Evolutionary conservation across 2,888 invertebrate genomes (phyloP), one percentile per base, ranked within the genome.

Genomic region (Trimorus sp.): DNA sequence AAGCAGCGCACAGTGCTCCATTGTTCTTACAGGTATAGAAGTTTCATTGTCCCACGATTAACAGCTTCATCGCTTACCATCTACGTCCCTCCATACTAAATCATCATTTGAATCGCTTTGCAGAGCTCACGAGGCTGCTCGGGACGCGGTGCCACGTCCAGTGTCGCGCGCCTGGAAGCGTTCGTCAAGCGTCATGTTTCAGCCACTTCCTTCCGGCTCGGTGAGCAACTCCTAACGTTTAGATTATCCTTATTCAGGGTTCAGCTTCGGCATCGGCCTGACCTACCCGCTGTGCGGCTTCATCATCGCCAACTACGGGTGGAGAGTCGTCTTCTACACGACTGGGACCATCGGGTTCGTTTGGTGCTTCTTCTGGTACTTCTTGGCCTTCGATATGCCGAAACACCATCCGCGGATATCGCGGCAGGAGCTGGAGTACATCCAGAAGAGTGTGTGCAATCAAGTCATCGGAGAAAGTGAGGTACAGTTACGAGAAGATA

Each of bases 231-330:
- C 91, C 89, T 91, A 91, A 91, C 89, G 85, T 89, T 89, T 88
- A 90, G 91, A 89, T 90, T 90, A 87, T 90, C 89, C 90, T 89
- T 90, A 90, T 89, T 86, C 91, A 93, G 95, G 95, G 88, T 95
- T 95, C 92, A 95, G 95, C 89, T 95, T 95, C 87, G 95, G 95
- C 36, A 95, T 95, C 84, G 95, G 95, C 8, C 90, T 95, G 85
- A 95, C 95, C 42, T 95, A 95, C 90, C 95, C 95, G 12, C 90
- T 95, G 51, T 95, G 95, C 87, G 95, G 95, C 48, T 94, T 95
- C 89, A 92, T 95, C 85, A 95, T 95, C 84, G 94, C 94, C 45
- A 93, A 94, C 82, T 94, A 94, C 75, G 95, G 95, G 66, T 95
- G 95, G 95, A 92, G 94, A 11, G 92, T 93, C 26, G 94, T 95